Evolutionary conservation across 2,797 vertebrate species (phyloP).

Genomic region (Gallinago stenura): DNA sequence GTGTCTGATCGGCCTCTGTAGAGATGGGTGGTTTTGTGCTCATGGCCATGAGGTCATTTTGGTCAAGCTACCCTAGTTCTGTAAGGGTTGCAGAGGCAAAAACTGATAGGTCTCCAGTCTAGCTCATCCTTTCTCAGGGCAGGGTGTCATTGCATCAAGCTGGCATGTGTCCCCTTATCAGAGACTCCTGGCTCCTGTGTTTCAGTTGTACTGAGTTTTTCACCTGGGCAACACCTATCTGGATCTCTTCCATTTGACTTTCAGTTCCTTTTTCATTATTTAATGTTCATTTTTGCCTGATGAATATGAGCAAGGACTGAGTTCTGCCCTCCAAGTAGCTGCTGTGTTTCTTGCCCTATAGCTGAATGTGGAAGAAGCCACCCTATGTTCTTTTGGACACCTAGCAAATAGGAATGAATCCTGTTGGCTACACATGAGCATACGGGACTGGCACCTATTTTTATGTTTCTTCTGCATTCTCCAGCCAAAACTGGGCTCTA

Average conservation of each 20-base stretch:
- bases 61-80: background rate
- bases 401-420: background rate
- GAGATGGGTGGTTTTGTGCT: background rate
- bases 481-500: background rate
- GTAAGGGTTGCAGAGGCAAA: accelerated
- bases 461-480: background rate
- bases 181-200: background rate
- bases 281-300: background rate
- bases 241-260: background rate
- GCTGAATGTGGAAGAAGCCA: background rate
- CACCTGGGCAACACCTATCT: background rate
- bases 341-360: background rate
- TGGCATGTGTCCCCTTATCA: background rate
- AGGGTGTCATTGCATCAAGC: background rate
- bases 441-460: background rate
- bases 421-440: accelerated
- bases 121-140: background rate
- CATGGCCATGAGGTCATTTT: background rate
- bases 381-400: background rate
- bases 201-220: background rate
- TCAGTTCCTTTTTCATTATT: background rate
- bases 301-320: background rate
- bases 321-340: background rate
- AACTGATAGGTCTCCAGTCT: background rate
- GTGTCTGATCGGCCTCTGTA: background rate